Percentiles rank a stretch among this genome's conserved stretches.
Evolutionary conservation across 2,888 invertebrate species (phyloP).

Genomic region (Lumbricus terrestris): DNA sequence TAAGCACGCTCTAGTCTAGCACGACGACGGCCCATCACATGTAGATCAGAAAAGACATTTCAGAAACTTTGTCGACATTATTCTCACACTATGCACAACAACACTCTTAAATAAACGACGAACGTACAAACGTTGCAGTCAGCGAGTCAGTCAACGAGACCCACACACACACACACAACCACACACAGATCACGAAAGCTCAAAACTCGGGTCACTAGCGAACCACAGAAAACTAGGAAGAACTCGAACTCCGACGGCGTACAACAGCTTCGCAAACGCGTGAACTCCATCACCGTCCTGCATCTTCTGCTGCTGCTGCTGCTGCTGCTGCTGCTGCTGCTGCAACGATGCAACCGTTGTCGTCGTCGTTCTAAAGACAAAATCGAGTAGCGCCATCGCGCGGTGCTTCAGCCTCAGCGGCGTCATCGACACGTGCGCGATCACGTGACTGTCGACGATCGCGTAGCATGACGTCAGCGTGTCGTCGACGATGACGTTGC

Average conservation of each 20-base stretch:
- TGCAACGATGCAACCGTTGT: not conserved
- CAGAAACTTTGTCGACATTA: not conserved
- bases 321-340: not conserved
- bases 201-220: not conserved
- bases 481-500: conserved; percentile 84
- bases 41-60: not conserved
- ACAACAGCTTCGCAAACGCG: conserved; percentile 34
- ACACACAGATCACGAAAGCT: not conserved
- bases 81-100: not conserved
- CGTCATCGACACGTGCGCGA: conserved; percentile 83
- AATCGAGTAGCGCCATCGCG: not conserved
- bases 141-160: not conserved
- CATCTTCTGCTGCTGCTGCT: not conserved
- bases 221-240: not conserved
- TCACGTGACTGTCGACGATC: conserved; percentile 76
- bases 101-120: not conserved
- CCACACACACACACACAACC: not conserved
- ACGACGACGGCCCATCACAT: too few species aligned
- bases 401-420: conserved; percentile 64
- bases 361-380: not conserved
- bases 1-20: too few species aligned
- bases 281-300: not conserved
- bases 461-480: conserved; percentile 94
- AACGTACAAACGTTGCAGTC: not conserved
- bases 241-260: not conserved